phyloP scores from a whole-genome alignment of 2,797 vertebrate species.

The Knipowitschia caucasica region DNA sequence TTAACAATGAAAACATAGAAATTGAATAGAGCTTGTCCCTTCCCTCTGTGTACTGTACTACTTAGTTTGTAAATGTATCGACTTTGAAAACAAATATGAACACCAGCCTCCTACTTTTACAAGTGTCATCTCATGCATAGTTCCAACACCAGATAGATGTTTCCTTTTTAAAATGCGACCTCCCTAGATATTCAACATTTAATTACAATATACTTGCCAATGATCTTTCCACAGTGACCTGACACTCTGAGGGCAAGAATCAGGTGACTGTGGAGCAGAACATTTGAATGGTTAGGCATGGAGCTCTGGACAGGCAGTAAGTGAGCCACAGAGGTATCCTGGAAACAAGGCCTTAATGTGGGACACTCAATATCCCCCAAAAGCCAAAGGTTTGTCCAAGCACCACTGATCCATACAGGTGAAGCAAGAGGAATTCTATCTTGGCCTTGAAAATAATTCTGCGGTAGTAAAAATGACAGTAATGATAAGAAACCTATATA shows the following conservation, averaged over 20 bases:
- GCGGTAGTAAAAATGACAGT: slow-evolving; percentile 8
- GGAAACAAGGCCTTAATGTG: slow-evolving; percentile 62
- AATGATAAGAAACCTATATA: too few relatives aligned
- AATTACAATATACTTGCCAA: background rate
- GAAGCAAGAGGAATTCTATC: slow-evolving; percentile 35
- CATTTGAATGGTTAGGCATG: slow-evolving; percentile 37
- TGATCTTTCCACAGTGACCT: background rate
- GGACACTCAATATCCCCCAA: slow-evolving; percentile 60
- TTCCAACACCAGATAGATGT: background rate
- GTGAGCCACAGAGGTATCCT: slow-evolving; percentile 48
- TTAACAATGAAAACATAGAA: too few relatives aligned
- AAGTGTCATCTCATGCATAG: background rate
- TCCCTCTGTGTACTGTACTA: too few relatives aligned
- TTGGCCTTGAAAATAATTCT: slow-evolving; percentile 14
- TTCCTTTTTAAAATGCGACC: background rate
- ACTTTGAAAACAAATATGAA: too few relatives aligned
- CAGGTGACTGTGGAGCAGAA: slow-evolving; percentile 37
- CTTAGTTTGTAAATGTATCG: too few relatives aligned
- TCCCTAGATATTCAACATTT: background rate
- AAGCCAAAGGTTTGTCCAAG: slow-evolving; percentile 41
- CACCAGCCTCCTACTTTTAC: too few relatives aligned
- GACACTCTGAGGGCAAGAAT: slow-evolving; percentile 13
- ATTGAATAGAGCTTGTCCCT: too few relatives aligned
- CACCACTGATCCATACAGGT: slow-evolving; percentile 51
- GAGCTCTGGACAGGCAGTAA: slow-evolving; percentile 26